Evolutionary conservation across 1,140 invertebrate genomes (phyloP).

Genomic region (Drosophila eugracilis): DNA sequence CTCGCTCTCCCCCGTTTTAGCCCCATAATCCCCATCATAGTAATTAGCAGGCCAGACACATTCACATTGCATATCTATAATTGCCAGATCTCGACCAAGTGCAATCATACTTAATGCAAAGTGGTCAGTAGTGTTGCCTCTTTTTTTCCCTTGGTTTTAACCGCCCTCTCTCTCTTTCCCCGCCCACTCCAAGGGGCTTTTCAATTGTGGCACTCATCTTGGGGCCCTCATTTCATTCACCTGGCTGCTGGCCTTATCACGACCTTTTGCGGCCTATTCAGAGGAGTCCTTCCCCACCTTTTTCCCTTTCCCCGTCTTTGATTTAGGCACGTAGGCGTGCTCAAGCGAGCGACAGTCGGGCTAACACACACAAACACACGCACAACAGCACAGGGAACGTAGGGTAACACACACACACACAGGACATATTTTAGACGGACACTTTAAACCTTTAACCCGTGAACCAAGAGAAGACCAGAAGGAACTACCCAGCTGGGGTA

Average conservation of each 20-base stretch:
- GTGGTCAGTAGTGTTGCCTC: conserved; percentile 12
- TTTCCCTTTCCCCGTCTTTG: conserved; percentile 2
- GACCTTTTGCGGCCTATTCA: conserved; percentile 57
- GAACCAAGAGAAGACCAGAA: conserved; percentile 18
- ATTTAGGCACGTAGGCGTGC: conserved; percentile 61
- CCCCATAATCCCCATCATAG: background rate
- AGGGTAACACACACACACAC: background rate
- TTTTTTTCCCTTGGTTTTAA: background rate
- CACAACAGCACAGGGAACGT: background rate
- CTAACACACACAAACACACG: conserved; percentile 28
- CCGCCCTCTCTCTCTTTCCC: background rate
- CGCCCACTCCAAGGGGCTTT: conserved; percentile 15
- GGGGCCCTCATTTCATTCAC: conserved; percentile 39
- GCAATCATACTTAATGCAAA: conserved; percentile 56
- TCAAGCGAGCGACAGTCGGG: conserved; percentile 47
- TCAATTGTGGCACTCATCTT: conserved; percentile 52
- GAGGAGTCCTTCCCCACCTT: background rate
- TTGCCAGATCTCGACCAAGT: conserved; percentile 54
- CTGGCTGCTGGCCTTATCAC: conserved; percentile 51
- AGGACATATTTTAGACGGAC: conserved; percentile 41
- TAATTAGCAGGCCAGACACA: conserved; percentile 41
- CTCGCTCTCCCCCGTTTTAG: background rate
- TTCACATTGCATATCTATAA: conserved; percentile 57
- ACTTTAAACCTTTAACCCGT: conserved; percentile 60
- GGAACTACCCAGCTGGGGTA: background rate